Percentiles rank a stretch among this genome's conserved stretches.
These are phyloP conservation scores for Chelon labrosus DNA, from an alignment of 2,797 vertebrate species.

Conservation along the genomic window DNA sequence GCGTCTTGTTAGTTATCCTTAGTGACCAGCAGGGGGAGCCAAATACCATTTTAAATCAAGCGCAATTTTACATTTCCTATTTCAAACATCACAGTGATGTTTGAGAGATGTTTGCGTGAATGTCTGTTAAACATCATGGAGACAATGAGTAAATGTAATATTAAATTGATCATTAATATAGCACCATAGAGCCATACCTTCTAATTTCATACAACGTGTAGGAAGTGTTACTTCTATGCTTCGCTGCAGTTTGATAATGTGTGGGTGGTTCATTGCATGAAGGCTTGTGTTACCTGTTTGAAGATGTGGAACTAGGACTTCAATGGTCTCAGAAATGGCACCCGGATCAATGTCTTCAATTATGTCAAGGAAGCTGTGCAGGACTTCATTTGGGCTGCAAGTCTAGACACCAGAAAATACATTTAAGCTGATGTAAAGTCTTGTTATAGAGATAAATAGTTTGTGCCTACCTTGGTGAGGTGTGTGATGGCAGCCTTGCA, in stretches of 20 bases:
- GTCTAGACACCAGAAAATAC: conserved; percentile 58
- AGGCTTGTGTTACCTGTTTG: conserved; percentile 86
- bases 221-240: neutral
- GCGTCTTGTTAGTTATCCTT: conserved; percentile 9
- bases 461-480: conserved; percentile 68
- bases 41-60: conserved; percentile 12
- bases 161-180: neutral
- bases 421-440: neutral
- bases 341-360: conserved; percentile 87
- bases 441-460: neutral
- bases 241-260: neutral
- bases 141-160: neutral
- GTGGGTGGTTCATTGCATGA: neutral
- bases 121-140: neutral
- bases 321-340: conserved; percentile 85
- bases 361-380: conserved; percentile 87
- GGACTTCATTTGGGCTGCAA: conserved; percentile 76
- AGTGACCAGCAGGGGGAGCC: conserved; percentile 66
- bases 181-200: neutral
- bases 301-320: conserved; percentile 87
- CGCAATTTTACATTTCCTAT: neutral
- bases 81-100: too few species aligned
- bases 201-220: neutral
- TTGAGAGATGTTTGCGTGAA: neutral
- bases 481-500: conserved; percentile 73